Conservation (phyloP, 1,140 invertebrate species). For the Luehdorfia chinensis region DNA sequence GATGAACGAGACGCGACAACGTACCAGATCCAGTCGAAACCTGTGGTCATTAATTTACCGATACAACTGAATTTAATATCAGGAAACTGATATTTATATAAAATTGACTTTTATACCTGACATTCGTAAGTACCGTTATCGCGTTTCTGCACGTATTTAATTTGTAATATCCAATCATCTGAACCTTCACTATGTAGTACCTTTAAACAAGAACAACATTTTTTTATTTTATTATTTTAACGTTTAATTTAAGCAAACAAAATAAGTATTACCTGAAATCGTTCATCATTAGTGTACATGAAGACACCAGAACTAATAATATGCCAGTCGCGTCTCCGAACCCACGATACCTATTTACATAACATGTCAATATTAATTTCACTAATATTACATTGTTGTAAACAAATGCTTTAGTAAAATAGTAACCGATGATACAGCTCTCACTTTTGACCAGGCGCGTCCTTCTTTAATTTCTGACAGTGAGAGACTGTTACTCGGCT, state of each 20-base stretch:
- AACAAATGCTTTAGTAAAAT: too few relatives aligned
- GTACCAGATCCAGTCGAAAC: constrained; percentile 89
- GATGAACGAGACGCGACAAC: constrained; percentile 91
- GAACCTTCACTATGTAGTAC: constrained; percentile 79
- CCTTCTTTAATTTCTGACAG: too few relatives aligned
- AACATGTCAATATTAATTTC: too few relatives aligned
- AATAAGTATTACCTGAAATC: constrained; percentile 87
- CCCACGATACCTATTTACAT: constrained; percentile 89
- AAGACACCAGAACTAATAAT: constrained; percentile 93
- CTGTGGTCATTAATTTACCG: constrained; percentile 79
- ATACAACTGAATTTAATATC: not conserved
- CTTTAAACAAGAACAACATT: constrained; percentile 28
- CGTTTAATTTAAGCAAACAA: too few relatives aligned
- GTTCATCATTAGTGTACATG: constrained; percentile 94
- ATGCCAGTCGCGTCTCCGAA: constrained; percentile 93
- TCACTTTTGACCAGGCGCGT: too few relatives aligned
- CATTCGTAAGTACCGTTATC: constrained; percentile 97
- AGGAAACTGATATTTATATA: too few relatives aligned
- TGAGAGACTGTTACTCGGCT: too few relatives aligned
- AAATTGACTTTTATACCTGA: constrained; percentile 82
- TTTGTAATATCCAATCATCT: constrained; percentile 92
- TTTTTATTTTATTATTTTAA: not conserved
- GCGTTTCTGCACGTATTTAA: constrained; percentile 93
- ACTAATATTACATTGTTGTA: too few relatives aligned
- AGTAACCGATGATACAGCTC: too few relatives aligned